A percentile compares a stretch with the other conserved stretches of the same genome.
These are phyloP conservation scores for Synanthedon formicaeformis DNA, from an alignment of 2,888 invertebrate species.

Conservation along the genomic window DNA sequence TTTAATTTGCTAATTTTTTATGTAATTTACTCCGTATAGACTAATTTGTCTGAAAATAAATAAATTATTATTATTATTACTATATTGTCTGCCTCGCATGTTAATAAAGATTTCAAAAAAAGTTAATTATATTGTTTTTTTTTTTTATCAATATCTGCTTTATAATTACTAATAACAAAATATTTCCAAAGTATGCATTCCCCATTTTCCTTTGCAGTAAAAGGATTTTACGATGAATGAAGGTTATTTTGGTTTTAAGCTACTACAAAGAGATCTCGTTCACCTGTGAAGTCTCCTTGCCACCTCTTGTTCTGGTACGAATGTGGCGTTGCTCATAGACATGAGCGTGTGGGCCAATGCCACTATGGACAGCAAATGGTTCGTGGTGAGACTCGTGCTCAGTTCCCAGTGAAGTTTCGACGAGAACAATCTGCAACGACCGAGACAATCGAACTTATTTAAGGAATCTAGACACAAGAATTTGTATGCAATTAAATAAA, in stretches of 20 bases:
- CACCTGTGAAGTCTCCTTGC: constrained; percentile 81
- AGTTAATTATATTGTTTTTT: no score
- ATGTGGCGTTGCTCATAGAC: constrained; percentile 97
- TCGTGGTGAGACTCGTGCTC: constrained; percentile 93
- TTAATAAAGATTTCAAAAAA: no score
- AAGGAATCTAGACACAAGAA: no score
- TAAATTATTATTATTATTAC: no score
- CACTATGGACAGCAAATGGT: constrained; percentile 94
- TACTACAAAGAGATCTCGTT: constrained; percentile 1
- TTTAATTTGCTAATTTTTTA: no score
- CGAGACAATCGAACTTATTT: no score
- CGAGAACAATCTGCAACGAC: constrained; percentile 75
- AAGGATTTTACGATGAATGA: background rate
- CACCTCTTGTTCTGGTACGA: constrained; percentile 88
- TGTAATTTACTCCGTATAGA: no score
- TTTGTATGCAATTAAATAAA: background rate
- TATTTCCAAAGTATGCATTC: background rate
- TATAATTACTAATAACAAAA: background rate
- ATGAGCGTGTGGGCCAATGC: constrained; percentile 96
- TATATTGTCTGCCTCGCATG: no score
- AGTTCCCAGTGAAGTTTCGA: constrained; percentile 95
- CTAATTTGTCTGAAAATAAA: no score
- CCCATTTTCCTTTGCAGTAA: background rate
- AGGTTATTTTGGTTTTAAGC: background rate
- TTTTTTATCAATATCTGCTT: no score